Base-by-base conservation (phyloP, 2,888 invertebrate species). In the Athripsodes cinereus region DNA sequence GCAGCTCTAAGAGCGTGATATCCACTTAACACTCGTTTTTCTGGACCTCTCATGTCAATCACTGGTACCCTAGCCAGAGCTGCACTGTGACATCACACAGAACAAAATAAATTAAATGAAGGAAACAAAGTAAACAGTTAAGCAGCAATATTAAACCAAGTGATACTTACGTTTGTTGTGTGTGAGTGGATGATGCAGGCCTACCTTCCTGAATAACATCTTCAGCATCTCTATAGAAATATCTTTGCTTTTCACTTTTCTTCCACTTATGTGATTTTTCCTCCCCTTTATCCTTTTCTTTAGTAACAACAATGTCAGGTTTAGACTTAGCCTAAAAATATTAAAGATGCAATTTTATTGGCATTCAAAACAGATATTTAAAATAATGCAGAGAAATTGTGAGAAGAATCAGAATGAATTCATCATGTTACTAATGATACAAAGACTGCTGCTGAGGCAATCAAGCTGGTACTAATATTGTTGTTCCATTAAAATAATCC, bases 1-100 rank as follows among this genome's bases (percentile, higher is more conserved):
- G 81, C 75, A 22, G 91, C 89, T 0, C 89, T 84, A 44, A 96
- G 81, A 1, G 96, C 95, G 73, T 95, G 94, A 72, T 96, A 96
- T 0, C 96, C 95, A 69, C 90, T 91, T 2, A 95, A 80, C 35
- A 98, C 90, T 56, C 95, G 83, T 70, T 92, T 90, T 72, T 98
- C 94, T 0, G 91, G 92, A 0, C 98, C 98, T 6, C 98, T 98
- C 95, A 99, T 94, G 74, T 99, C 99, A 64, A 99, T 98, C 11
- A 99, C 97, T 66, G 97, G 97, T 46, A 96, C 95, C 72, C 92
- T 92, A 31, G 87, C 85, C 52, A 93, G 73, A 66, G 89, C 87
- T 68, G 74, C 80, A 61, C 82, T 81, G 65, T 1, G 61, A 63
- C 20, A 40, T 40, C 13, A n/a, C 13, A 13, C n/a, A n/a, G 5